Conservation (phyloP, 2,113 vertebrate genomes). For the Pungitius pungitius region DNA sequence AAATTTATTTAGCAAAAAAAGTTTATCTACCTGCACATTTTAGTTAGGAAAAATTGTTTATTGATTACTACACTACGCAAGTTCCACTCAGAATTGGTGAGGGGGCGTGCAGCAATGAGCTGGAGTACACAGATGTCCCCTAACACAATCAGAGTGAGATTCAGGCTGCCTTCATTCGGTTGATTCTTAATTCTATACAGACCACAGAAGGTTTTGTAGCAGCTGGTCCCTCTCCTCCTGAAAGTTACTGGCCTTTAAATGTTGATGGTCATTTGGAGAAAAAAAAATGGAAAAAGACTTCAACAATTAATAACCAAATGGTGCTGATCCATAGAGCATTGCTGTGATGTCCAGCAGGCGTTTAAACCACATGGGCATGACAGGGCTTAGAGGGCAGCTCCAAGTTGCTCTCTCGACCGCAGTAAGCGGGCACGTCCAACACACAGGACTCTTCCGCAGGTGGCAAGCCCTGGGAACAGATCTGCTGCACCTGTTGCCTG, state of each 20-base stretch:
- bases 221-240: constrained; percentile 43
- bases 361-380: constrained; percentile 84
- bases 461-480: constrained; percentile 80
- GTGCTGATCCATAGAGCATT: constrained; percentile 10
- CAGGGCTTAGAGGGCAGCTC: constrained; percentile 84
- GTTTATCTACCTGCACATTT: neutral
- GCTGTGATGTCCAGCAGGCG: constrained; percentile 13
- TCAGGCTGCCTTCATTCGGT: constrained; percentile 40
- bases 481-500: constrained; percentile 92
- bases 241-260: constrained; percentile 72
- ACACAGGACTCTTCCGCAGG: constrained; percentile 79
- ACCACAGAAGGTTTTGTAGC: constrained; percentile 48
- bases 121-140: constrained; percentile 28
- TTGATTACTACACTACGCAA: neutral
- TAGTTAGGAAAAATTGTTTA: constrained; percentile 2
- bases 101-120: constrained; percentile 2
- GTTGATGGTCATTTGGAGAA: constrained; percentile 26
- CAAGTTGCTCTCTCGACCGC: constrained; percentile 88
- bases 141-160: constrained; percentile 44
- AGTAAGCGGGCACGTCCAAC: constrained; percentile 83
- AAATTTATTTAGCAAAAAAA: neutral
- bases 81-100: neutral
- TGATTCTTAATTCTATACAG: constrained; percentile 62
- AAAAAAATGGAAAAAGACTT: neutral
- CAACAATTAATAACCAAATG: constrained; percentile 5